These are phyloP conservation scores for Gasterosteus aculeatus DNA, from an alignment of 2,113 vertebrate genomes.

Conservation along the genomic window DNA sequence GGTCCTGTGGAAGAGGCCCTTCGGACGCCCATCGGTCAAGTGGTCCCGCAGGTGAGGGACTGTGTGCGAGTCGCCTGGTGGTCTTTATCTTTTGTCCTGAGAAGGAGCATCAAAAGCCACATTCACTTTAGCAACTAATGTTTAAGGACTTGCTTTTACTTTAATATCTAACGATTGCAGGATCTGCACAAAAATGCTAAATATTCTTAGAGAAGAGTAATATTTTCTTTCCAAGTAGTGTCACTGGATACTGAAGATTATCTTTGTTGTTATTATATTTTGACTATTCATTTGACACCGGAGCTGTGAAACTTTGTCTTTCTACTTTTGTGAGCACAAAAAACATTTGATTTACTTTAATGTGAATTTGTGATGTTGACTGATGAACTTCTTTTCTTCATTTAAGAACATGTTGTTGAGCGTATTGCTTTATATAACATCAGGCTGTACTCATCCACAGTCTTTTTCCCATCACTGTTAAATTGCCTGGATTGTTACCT, in stretches of 20 bases:
- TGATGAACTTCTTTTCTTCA: background rate
- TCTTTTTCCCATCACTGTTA: background rate
- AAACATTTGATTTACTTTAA: background rate
- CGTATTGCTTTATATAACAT: constrained; percentile 43
- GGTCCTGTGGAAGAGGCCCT: constrained; percentile 96
- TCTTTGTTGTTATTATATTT: background rate
- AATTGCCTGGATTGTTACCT: constrained; percentile 39
- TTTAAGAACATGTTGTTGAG: background rate
- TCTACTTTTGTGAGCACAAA: background rate
- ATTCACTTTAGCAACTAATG: background rate
- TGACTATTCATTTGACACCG: background rate
- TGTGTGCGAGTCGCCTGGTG: background rate
- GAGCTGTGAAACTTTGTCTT: background rate
- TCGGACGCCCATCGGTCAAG: constrained; percentile 92
- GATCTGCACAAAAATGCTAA: background rate
- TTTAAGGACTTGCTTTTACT: background rate
- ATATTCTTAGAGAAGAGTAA: background rate
- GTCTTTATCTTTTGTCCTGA: background rate
- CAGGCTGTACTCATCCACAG: constrained; percentile 14
- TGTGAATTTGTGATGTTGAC: background rate
- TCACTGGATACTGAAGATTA: background rate
- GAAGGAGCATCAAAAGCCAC: background rate
- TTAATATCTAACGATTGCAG: background rate
- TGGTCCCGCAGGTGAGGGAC: constrained; percentile 92
- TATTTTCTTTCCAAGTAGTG: rapidly evolving